Evolutionary conservation across 23 tunicate genomes (phyloP), one percentile per base, ranked within the genome.

Genomic region (Trididemnum miniatum): DNA sequence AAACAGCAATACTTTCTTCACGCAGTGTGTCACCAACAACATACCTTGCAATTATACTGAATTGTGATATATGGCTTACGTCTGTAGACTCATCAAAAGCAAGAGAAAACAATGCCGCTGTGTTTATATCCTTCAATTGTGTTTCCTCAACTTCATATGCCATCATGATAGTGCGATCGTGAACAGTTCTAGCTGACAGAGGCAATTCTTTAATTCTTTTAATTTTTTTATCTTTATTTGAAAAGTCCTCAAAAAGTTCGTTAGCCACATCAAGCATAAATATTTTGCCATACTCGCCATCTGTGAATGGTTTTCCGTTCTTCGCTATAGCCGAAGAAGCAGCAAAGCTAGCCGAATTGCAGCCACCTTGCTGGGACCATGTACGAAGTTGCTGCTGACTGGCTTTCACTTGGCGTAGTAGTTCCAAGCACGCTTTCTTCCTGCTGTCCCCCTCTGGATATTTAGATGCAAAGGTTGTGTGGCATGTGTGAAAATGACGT

Each of bases 21-120:
- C 73, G 82, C 82, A 78, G n/a, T 78, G 38, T 78, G 72, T 59
- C 82, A 78, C 82, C 82, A 20, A 32, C 38, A 59, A 78, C 82
- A 32, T 78, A 59, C 82, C 82, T 78, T 57, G 82, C 82, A 78
- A 57, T 78, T 78, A 78, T n/a, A 78, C 82, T 78, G 73, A 78
- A 78, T 73, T 78, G 82, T n/a, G 82, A 78, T 78, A 78, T 59
- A 59, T 78, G 82, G 36, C 82, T 78, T 78, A 78, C 72, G 72
- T 78, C 82, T 78, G 82, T 59, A 29, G 82, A 78, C 82, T 78
- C 82, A 59, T 78, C 82, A 5, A 78, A 78, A 78, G 82, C 82
- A 73, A 78, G 82, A 32, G 82, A 78, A 78, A 27, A 78, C 15
- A 27, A 78, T 78, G 72, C 82, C 73, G 82, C 82, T 78, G 71